Evolutionary conservation across 2,113 vertebrate genomes (phyloP).

Genomic region (Rhagologus leucostigma): DNA sequence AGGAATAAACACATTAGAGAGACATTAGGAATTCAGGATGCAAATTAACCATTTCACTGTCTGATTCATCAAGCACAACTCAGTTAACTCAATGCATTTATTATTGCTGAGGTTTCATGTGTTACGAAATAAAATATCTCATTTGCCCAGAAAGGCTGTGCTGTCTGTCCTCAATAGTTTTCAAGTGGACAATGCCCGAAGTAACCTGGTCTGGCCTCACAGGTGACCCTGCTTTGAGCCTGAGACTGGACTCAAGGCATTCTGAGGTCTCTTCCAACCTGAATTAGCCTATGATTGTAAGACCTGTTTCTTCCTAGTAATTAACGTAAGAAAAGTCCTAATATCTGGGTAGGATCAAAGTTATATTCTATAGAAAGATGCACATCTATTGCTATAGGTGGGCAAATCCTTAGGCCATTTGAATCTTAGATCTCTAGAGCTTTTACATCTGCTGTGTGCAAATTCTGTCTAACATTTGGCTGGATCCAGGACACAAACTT

Average conservation of each 20-base stretch:
- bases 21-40: not conserved
- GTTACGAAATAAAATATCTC: not conserved
- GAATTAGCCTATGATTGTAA: not conserved
- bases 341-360: not conserved
- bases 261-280: not conserved
- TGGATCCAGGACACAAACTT: not conserved
- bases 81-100: not conserved
- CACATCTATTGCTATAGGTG: not conserved
- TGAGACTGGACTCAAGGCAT: not conserved
- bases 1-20: not conserved
- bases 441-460: not conserved
- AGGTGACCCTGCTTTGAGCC: not conserved
- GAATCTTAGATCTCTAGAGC: not conserved
- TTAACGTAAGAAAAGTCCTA: not conserved
- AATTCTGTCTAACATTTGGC: not conserved
- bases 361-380: not conserved
- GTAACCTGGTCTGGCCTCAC: not conserved
- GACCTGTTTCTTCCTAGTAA: not conserved
- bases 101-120: not conserved
- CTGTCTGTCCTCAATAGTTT: not conserved
- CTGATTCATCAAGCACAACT: not conserved
- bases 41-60: constrained; percentile 5
- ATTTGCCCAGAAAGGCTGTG: not conserved
- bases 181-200: not conserved
- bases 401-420: not conserved